A percentile compares a stretch with the other conserved stretches of the same genome.
phyloP scores from a whole-genome alignment of 2,797 vertebrate species.

The Sebastes minor region DNA sequence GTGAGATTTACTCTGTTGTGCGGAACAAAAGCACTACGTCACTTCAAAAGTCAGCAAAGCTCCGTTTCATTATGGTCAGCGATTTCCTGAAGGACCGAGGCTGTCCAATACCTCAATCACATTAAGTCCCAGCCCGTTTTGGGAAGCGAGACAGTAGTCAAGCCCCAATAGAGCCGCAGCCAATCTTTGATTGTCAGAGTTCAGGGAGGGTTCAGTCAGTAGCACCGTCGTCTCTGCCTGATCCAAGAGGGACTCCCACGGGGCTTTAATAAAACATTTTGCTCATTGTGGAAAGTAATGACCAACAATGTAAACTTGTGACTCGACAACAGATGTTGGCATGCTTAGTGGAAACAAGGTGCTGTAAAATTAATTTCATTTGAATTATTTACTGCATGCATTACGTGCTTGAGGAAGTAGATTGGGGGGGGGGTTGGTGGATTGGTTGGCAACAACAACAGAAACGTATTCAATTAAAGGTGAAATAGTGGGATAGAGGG shows the following conservation, averaged over 20 bases:
- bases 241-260: constrained; percentile 81
- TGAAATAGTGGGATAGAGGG: constrained; percentile 82
- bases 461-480: constrained; percentile 85
- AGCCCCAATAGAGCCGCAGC: constrained; percentile 72
- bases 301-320: constrained; percentile 86
- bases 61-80: constrained; percentile 79
- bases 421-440: constrained; percentile 52
- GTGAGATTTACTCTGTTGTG: constrained; percentile 67
- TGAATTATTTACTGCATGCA: constrained; percentile 90
- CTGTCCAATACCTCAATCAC: constrained; percentile 81
- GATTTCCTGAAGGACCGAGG: constrained; percentile 77
- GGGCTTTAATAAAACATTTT: constrained; percentile 90
- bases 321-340: constrained; percentile 89
- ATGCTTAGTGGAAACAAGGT: constrained; percentile 84
- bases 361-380: constrained; percentile 86
- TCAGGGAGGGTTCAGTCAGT: constrained; percentile 84
- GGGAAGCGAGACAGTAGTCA: constrained; percentile 72
- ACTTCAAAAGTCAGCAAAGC: constrained; percentile 77
- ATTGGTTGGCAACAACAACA: constrained; percentile 82
- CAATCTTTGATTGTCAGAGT: constrained; percentile 84
- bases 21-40: constrained; percentile 73
- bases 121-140: constrained; percentile 73
- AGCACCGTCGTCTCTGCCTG: constrained; percentile 81
- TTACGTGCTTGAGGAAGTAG: constrained; percentile 88
- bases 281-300: constrained; percentile 89